Evolutionary conservation across 2,113 vertebrate genomes (phyloP).

Genomic region (Periophthalmodon schlosseri): DNA sequence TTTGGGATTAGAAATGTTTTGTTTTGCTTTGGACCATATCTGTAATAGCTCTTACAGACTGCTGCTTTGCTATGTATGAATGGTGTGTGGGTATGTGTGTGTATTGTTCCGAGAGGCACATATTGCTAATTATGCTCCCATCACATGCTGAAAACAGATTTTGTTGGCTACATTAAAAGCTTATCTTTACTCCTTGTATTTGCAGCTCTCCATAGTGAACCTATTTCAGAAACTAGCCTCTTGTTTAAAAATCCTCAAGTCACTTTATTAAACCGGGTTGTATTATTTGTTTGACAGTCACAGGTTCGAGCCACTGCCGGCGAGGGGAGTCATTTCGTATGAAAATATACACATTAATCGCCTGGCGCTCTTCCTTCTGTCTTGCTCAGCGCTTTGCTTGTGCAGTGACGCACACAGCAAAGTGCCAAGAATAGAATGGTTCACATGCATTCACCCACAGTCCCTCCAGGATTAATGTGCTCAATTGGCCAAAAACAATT

Average conservation of each 20-base stretch:
- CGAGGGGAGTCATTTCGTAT: constrained; percentile 50
- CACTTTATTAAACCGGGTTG: constrained; percentile 50
- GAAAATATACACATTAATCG: constrained; percentile 35
- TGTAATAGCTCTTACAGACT: not conserved
- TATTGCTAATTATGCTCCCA: too few relatives aligned
- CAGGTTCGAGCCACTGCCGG: constrained; percentile 61
- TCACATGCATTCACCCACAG: constrained; percentile 44
- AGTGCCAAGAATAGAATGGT: constrained; percentile 63
- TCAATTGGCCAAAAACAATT: constrained; percentile 58
- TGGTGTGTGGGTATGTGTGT: not conserved
- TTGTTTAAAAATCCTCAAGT: constrained; percentile 26
- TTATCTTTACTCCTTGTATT: constrained; percentile 15
- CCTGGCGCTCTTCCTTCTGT: constrained; percentile 18
- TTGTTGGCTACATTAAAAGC: not conserved
- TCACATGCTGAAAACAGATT: not conserved
- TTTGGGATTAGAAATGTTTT: not conserved
- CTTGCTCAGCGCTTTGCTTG: constrained; percentile 50
- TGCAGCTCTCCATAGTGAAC: constrained; percentile 40
- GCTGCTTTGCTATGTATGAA: not conserved
- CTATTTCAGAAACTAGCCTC: constrained; percentile 14
- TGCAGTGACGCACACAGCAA: constrained; percentile 61
- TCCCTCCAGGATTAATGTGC: constrained; percentile 58
- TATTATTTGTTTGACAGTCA: constrained; percentile 63
- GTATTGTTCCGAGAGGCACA: not conserved
- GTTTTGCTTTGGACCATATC: not conserved